A percentile compares a stretch with the other conserved stretches of the same genome.
Evolutionary conservation across 2,797 vertebrate genomes (phyloP).

Genomic region (Antennarius maculatus): DNA sequence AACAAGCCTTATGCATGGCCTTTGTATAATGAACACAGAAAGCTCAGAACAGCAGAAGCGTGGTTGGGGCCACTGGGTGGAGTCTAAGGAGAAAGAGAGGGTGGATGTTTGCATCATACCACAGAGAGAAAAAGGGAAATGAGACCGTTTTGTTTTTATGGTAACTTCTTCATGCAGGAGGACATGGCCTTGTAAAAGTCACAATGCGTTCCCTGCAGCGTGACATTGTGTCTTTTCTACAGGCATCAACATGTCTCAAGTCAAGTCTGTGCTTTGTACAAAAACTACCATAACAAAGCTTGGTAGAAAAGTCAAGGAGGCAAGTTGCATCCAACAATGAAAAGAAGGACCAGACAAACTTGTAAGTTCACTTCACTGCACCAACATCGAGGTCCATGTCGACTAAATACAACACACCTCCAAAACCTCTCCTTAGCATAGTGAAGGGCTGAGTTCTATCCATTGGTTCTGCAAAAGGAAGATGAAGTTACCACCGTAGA

Average conservation of each 20-base stretch:
- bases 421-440: constrained; percentile 41
- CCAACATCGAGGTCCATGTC: neutral
- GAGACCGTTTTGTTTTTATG: constrained; percentile 35
- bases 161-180: constrained; percentile 11
- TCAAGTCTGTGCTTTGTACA: no score
- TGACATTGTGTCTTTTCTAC: neutral
- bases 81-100: constrained; percentile 45
- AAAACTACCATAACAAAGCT: neutral
- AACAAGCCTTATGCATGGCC: constrained; percentile 64
- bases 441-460: constrained; percentile 22
- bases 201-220: constrained; percentile 31
- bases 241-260: constrained; percentile 3
- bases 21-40: constrained; percentile 73
- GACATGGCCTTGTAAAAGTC: constrained; percentile 45
- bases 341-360: neutral
- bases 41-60: constrained; percentile 61
- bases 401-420: constrained; percentile 40
- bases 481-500: constrained; percentile 64
- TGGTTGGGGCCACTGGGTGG: constrained; percentile 51
- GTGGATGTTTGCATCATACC: constrained; percentile 46
- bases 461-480: constrained; percentile 30
- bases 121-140: constrained; percentile 45
- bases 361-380: neutral
- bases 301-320: neutral
- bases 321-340: neutral